These are phyloP conservation scores for Galemys pyrenaicus DNA, from an alignment of 2,113 vertebrate species.

Conservation along the genomic window DNA sequence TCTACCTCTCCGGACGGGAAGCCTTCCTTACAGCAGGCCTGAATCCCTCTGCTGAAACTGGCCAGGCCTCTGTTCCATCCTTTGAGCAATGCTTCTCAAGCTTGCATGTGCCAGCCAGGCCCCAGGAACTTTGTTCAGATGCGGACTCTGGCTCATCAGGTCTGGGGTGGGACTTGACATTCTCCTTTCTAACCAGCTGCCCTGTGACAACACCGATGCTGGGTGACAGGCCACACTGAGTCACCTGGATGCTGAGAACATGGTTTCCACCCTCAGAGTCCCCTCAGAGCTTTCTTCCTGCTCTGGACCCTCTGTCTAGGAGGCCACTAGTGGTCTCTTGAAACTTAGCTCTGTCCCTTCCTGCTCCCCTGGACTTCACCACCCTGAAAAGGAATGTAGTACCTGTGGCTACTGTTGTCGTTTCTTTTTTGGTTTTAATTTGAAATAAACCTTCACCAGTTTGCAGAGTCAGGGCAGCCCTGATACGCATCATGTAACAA, in stretches of 20 bases:
- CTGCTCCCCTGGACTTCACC: neutral
- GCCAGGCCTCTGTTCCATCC: neutral
- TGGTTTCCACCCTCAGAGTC: too few species aligned
- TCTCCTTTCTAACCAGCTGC: neutral
- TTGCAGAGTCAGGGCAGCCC: slow-evolving; percentile 80
- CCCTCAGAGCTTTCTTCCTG: neutral
- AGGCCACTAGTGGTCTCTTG: neutral
- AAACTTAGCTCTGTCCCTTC: neutral
- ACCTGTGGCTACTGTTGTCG: slow-evolving; percentile 35
- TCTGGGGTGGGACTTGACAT: neutral
- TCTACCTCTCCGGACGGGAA: neutral
- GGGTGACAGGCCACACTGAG: neutral
- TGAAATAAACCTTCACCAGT: slow-evolving; percentile 84
- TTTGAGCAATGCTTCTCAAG: neutral
- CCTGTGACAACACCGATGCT: fast-evolving
- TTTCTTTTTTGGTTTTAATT: slow-evolving; percentile 81
- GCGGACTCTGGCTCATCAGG: neutral
- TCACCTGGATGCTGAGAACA: neutral
- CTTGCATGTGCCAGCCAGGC: too few species aligned
- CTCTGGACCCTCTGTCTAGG: neutral
- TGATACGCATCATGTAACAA: slow-evolving; percentile 78
- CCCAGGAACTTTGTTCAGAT: neutral
- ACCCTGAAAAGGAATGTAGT: slow-evolving; percentile 66
- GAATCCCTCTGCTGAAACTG: neutral
- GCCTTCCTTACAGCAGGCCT: neutral